Conservation (phyloP, 1,140 invertebrate species). For the Drosophila chauvacae region DNA sequence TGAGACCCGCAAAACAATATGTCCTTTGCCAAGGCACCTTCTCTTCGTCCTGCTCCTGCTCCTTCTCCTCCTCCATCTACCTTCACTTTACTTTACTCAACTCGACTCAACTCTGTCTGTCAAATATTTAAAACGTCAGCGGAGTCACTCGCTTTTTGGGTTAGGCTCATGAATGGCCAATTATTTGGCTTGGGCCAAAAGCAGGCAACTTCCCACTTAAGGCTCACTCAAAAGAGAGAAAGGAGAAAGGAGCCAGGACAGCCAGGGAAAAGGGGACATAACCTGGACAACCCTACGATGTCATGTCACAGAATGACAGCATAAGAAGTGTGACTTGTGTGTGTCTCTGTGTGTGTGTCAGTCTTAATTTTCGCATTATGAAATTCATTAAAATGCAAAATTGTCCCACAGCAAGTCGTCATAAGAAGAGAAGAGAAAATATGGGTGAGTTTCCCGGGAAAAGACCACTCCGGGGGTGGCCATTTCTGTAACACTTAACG, state of each 20-base stretch:
- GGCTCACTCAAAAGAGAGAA: background rate
- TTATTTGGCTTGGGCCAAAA: conserved; percentile 30
- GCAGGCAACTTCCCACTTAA: conserved; percentile 5
- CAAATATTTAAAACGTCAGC: conserved; percentile 72
- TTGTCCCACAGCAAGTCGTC: conserved; percentile 56
- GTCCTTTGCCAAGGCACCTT: conserved; percentile 3
- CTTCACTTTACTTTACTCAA: background rate
- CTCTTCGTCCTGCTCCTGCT: no score
- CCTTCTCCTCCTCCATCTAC: background rate
- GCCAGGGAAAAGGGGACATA: background rate
- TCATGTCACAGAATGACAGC: conserved; percentile 41
- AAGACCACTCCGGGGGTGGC: background rate
- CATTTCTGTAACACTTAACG: conserved; percentile 55
- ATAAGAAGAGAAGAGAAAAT: background rate
- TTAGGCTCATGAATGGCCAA: conserved; percentile 62
- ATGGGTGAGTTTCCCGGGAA: conserved; percentile 15
- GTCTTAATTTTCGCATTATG: conserved; percentile 77
- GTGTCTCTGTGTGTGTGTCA: conserved; percentile 33
- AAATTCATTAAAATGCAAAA: conserved; percentile 79
- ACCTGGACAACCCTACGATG: conserved; percentile 15
- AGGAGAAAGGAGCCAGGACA: background rate
- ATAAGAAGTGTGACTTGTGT: conserved; percentile 30
- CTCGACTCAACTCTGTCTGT: conserved; percentile 22
- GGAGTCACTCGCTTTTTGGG: conserved; percentile 29
- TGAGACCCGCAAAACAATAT: conserved; percentile 52